Percentiles rank a stretch among this genome's conserved stretches.
Conservation (phyloP, 2,797 vertebrate species). For the Sebastolobus altivelis region DNA sequence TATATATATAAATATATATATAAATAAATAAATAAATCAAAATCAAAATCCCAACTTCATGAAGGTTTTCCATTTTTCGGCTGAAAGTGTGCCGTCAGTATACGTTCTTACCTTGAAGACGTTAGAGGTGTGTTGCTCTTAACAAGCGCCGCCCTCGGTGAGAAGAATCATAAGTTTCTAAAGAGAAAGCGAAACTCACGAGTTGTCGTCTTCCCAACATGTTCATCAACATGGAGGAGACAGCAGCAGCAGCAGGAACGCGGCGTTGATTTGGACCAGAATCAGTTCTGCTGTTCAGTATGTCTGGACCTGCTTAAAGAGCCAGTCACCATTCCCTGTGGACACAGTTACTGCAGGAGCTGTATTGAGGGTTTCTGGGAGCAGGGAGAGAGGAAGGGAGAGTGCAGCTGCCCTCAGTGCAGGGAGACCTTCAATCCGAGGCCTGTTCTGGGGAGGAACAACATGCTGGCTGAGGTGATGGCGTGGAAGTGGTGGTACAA, state of each 20-base stretch:
- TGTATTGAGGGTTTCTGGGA: slow-evolving; percentile 31
- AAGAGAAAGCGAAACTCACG: too few species aligned
- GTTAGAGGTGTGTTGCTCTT: too few species aligned
- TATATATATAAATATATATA: too few species aligned
- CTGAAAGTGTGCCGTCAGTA: too few species aligned
- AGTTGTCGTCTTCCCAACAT: too few species aligned
- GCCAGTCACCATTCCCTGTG: slow-evolving; percentile 23
- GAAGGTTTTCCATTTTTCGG: too few species aligned
- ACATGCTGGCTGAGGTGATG: slow-evolving; percentile 51
- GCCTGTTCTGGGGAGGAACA: slow-evolving; percentile 36
- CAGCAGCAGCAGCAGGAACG: rapidly evolving
- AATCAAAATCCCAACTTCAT: too few species aligned
- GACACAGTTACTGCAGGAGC: slow-evolving; percentile 27
- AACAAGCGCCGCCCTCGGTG: too few species aligned
- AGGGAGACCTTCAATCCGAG: slow-evolving; percentile 12
- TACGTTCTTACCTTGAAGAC: too few species aligned
- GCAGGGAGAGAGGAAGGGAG: not conserved
- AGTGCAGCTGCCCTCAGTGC: slow-evolving; percentile 34
- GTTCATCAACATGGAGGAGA: not conserved
- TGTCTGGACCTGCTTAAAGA: slow-evolving; percentile 20
- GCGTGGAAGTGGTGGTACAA: too few species aligned
- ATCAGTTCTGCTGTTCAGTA: slow-evolving; percentile 19
- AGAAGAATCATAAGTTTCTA: too few species aligned
- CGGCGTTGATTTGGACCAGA: not conserved
- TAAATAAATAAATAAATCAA: too few species aligned